Base-by-base conservation (phyloP, 2,113 vertebrate species). In the Phalacrocorax brasilianus region DNA sequence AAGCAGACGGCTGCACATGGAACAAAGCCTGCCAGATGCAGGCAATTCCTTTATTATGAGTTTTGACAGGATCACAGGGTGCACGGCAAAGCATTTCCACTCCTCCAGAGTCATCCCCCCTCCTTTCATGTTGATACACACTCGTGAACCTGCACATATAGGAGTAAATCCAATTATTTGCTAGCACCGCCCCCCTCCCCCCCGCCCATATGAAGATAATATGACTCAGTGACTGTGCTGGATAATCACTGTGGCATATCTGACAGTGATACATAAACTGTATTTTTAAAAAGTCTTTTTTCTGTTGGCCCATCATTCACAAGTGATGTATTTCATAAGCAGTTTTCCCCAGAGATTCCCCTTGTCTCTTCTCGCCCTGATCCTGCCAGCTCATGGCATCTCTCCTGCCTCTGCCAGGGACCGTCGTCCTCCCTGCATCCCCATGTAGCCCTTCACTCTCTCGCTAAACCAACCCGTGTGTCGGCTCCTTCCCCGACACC, bases 381-480 rank as follows among this genome's bases (percentile, higher is more conserved):
- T 65, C 49, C 58, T 56, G 56, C 73, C 58, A 73, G 26, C 10
- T 1, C 5, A 40, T 3, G 30, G 55, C 55, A 81, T 22, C 0
- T 2, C 33, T 56, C 15, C 81, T 70, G 35, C 53, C n/a, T 56
- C 44, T 70, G 24, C 32, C 38, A 47, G 40, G n/a, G 35, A 88
- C 2, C 0, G 0, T 4, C 62, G 30, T 55, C 45, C 59, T 79
- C 52, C 49, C 35, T 7, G 2, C 50, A 42, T 3, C 32, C 62
- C 12, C 4, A 1, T 0, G 0, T 17, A 53, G 58, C 58, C 38
- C 49, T 76, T 10, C 2, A 3, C 65, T 30, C 17, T 83, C 59
- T 61, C 63, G 62, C 52, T 30, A 38, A 76, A 23, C 9, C 58
- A 89, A 13, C 30, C 27, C 0, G 0, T 0, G 10, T 21, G 33